Base-by-base conservation (phyloP, 2,797 vertebrate genomes). In the Carapus acus region DNA sequence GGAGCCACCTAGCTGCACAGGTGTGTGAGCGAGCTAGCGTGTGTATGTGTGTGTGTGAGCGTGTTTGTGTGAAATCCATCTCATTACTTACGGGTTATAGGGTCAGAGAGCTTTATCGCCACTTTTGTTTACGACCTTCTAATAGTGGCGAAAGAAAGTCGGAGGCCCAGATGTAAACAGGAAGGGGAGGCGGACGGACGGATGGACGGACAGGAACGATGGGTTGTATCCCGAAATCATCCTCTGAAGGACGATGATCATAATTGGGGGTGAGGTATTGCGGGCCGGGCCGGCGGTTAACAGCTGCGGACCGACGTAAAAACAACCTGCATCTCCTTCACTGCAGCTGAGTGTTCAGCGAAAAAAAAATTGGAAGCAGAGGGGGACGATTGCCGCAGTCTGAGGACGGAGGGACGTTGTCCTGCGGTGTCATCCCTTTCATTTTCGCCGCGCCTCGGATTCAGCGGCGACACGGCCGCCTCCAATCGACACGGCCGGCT, bases 1-100 rank as follows among this genome's bases (percentile, higher is more conserved):
- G n/a, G n/a, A n/a, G n/a, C n/a, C n/a, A n/a, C n/a, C n/a, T n/a
- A n/a, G n/a, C n/a, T n/a, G n/a, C n/a, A n/a, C n/a, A n/a, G n/a
- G n/a, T n/a, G n/a, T n/a, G n/a, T n/a, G n/a, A n/a, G n/a, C n/a
- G n/a, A n/a, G n/a, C n/a, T n/a, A n/a, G n/a, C n/a, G n/a, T n/a
- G n/a, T n/a, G n/a, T n/a, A n/a, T n/a, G n/a, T n/a, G n/a, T n/a
- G n/a, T n/a, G n/a, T n/a, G n/a, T n/a, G n/a, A n/a, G n/a, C n/a
- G n/a, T n/a, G n/a, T n/a, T n/a, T n/a, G n/a, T n/a, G n/a, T 49
- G 49, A 50, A 52, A 53, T 58, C 49, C 16, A 29, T 36, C 48
- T 69, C 46, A 67, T 68, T 76, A 65, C 63, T 65, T 63, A 27
- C 50, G 21, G 46, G 40, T 44, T 59, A 45, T 53, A 42, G 7